Evolutionary conservation across 30 jellyfish, hydroid and myxozoan genomes (phyloP), one percentile per base, ranked within the genome.

Genomic region (Hydra vulgaris): DNA sequence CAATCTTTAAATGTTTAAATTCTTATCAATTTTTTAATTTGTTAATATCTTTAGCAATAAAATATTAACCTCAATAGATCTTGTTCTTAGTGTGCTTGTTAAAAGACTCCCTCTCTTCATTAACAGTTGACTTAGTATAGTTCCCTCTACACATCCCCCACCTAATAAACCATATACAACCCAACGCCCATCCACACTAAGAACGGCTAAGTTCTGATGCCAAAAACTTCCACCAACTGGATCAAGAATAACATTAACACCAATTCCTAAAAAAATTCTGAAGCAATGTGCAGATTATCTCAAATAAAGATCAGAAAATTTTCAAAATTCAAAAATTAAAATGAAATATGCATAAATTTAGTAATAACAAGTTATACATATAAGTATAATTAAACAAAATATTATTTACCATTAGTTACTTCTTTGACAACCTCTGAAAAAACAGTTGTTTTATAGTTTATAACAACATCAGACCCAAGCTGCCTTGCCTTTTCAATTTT

Each of bases 181-280:
- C 98, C 98, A 92, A 24, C 95, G 82, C 15, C 96, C 96, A 79
- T 92, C 98, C 66, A 81, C 54, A 12, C 94, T 95, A 7, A 87
- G 22, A 20, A 85, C 53, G 40, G 81, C 78, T 0, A 82, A 83
- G 74, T 92, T 92, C 56, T 92, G 77, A n/a, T 92, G 94, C 95
- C 95, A 83, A 87, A 82, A 82, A n/a, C 95, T 79, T 18, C 87
- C 98, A 67, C 98, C 98, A 66, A 92, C 95, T 8, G 96, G 95
- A 72, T 92, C 98, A n/a, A 92, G 81, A 25, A 92, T 87, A 23
- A 92, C 76, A 72, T 92, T 79, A 0, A 87, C 93, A 22, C 98
- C 98, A 74, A 66, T 69, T 17, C 90, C 98, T 92, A 66, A 4
- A 27, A 76, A 40, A 40, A 40, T 3, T 40, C 12, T 40, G 76